Base-by-base conservation (phyloP, 2,113 vertebrate genomes). In the Triplophysa tibetana region DNA sequence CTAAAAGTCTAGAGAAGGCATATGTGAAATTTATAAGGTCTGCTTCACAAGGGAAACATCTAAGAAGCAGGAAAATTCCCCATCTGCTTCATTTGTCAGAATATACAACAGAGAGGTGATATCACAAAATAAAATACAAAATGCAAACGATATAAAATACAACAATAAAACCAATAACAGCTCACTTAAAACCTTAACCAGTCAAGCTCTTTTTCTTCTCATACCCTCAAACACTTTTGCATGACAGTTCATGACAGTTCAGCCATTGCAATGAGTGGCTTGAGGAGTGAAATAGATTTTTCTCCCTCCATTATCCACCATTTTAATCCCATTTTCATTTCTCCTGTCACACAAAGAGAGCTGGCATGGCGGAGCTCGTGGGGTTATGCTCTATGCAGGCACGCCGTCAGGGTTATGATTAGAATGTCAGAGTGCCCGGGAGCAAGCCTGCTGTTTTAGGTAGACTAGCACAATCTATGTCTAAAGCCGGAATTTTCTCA, bases 371-470 rank as follows among this genome's bases (percentile, higher is more conserved):
- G 90, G 90, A 85, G 86, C 88, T 90, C 88, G 74, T 82, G 84
- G 87, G 85, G 86, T 88, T 50, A 85, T 88, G 64, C 64, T 81
- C 86, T 79, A 89, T 92, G 92, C 88, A 86, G 79, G 77, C 78
- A 90, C 82, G 86, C 8, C 14, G 89, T 68, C 0, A 79, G 76
- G 89, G 88, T 89, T 89, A 89, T 87, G 89, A 92, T 91, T 89
- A 93, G 88, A 89, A 89, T 38, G 87, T 92, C 87, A 89, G 89
- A 83, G 83, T 77, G 79, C 78, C 85, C 82, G 29, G 29, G 62
- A 68, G 58, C n/a, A n/a, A 54, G 70, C 62, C 77, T 84, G 81
- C 79, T 84, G 88, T 75, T 68, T n/a, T 45, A 8, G 88, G 81
- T 84, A 88, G 58, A 75, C 88, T 72, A 83, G 86, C 85, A 86